phyloP scores from a whole-genome alignment of 1,140 invertebrate species.

The Bradysia coprophila region DNA sequence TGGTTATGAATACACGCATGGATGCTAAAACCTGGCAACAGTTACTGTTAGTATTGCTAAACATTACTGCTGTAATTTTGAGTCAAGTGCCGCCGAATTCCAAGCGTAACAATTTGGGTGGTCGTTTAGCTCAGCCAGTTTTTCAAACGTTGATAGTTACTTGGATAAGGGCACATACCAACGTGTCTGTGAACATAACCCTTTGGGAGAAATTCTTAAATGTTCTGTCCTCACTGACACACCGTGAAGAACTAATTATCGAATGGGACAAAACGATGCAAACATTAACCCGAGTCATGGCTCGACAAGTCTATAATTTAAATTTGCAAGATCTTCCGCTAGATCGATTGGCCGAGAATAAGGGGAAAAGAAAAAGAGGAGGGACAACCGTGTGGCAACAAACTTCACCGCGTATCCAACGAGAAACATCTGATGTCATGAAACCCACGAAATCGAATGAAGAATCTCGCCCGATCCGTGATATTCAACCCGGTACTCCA shows the following conservation, averaged over 20 bases:
- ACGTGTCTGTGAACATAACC: slow-evolving; percentile 70
- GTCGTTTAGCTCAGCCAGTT: slow-evolving; percentile 68
- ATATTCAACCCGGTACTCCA: slow-evolving; percentile 16
- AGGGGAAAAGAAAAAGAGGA: slow-evolving; percentile 44
- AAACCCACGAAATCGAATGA: slow-evolving; percentile 9
- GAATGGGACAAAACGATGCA: slow-evolving; percentile 99
- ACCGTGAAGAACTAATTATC: slow-evolving; percentile 87
- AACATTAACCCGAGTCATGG: slow-evolving; percentile 79
- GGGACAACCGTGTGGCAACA: slow-evolving; percentile 24
- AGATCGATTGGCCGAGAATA: slow-evolving; percentile 68
- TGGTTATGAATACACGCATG: slow-evolving; percentile 92
- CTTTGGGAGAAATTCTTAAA: slow-evolving; percentile 90
- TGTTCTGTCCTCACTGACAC: slow-evolving; percentile 72
- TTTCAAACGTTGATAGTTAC: slow-evolving; percentile 94
- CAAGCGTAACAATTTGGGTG: slow-evolving; percentile 23
- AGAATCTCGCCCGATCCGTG: background rate
- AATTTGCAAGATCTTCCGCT: slow-evolving; percentile 80
- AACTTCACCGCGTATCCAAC: slow-evolving; percentile 4
- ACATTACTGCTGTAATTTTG: slow-evolving; percentile 81
- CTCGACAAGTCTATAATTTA: slow-evolving; percentile 80
- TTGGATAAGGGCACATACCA: slow-evolving; percentile 95
- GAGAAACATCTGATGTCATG: slow-evolving; percentile 11
- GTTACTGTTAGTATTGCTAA: slow-evolving; percentile 66
- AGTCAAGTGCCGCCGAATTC: slow-evolving; percentile 51
- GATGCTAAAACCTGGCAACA: slow-evolving; percentile 87